phyloP scores from a whole-genome alignment of 2,888 invertebrate genomes.

The Andrena trimmerana region DNA sequence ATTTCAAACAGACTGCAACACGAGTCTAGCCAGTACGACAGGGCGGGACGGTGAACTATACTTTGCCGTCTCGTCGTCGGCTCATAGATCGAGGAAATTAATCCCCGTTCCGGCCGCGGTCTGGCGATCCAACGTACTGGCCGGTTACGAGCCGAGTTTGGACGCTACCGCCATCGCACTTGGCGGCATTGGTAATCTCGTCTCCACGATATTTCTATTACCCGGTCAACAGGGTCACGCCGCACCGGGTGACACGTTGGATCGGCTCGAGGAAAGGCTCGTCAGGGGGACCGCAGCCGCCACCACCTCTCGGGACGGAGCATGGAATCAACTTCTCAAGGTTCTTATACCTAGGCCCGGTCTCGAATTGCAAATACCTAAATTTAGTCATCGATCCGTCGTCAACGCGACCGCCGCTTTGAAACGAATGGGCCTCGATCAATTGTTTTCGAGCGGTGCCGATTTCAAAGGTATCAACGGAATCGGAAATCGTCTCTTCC shows the following conservation, averaged over 20 bases:
- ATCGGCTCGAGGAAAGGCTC: constrained; percentile 90
- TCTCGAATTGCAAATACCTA: constrained; percentile 93
- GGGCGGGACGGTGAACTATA: constrained; percentile 95
- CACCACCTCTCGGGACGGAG: constrained; percentile 88
- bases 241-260: constrained; percentile 92
- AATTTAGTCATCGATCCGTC: constrained; percentile 93
- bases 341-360: constrained; percentile 91
- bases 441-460: constrained; percentile 91
- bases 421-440: constrained; percentile 92
- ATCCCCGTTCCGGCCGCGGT: constrained; percentile 94
- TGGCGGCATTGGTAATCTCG: constrained; percentile 89
- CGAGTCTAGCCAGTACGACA: constrained; percentile 90
- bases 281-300: constrained; percentile 89
- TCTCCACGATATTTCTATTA: constrained; percentile 93
- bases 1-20: constrained; percentile 94
- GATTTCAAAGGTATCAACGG: constrained; percentile 94
- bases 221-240: constrained; percentile 94
- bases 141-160: constrained; percentile 93
- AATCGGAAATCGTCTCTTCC: constrained; percentile 90
- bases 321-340: constrained; percentile 91
- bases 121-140: constrained; percentile 91
- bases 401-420: constrained; percentile 93
- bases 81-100: constrained; percentile 91
- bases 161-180: constrained; percentile 94
- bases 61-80: constrained; percentile 93